phyloP scores from a whole-genome alignment of 1,140 invertebrate species.

The Eurosta solidaginis region DNA sequence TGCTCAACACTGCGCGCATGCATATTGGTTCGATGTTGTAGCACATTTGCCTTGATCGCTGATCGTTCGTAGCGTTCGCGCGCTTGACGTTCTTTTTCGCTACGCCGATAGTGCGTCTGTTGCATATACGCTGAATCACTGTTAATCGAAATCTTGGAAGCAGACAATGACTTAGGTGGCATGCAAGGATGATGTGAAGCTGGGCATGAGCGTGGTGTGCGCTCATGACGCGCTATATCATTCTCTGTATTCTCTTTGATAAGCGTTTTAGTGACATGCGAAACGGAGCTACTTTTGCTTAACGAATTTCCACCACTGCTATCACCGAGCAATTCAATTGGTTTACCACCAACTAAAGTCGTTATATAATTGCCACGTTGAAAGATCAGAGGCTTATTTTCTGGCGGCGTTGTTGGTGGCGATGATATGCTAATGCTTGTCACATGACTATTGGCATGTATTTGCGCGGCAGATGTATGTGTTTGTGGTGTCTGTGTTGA shows the following conservation, averaged over 20 bases:
- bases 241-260: conserved; percentile 56
- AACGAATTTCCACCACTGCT: conserved; percentile 17
- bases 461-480: neutral
- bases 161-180: conserved; percentile 54
- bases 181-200: conserved; percentile 46
- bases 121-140: conserved; percentile 51
- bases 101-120: conserved; percentile 39
- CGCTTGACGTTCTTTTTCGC: conserved; percentile 42
- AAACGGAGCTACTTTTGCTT: conserved; percentile 30
- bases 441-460: conserved; percentile 45
- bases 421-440: conserved; percentile 59
- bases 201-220: neutral
- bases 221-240: conserved; percentile 34
- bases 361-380: conserved; percentile 59
- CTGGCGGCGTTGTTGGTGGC: conserved; percentile 46
- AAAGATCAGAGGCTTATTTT: conserved; percentile 53
- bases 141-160: conserved; percentile 58
- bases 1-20: conserved; percentile 57
- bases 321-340: conserved; percentile 51
- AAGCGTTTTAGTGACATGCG: conserved; percentile 54
- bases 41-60: conserved; percentile 40
- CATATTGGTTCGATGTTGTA: conserved; percentile 48
- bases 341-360: conserved; percentile 57
- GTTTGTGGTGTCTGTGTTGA: neutral
- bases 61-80: conserved; percentile 45